Evolutionary conservation across 2,113 vertebrate species (phyloP).

Genomic region (Hyaena hyaena): DNA sequence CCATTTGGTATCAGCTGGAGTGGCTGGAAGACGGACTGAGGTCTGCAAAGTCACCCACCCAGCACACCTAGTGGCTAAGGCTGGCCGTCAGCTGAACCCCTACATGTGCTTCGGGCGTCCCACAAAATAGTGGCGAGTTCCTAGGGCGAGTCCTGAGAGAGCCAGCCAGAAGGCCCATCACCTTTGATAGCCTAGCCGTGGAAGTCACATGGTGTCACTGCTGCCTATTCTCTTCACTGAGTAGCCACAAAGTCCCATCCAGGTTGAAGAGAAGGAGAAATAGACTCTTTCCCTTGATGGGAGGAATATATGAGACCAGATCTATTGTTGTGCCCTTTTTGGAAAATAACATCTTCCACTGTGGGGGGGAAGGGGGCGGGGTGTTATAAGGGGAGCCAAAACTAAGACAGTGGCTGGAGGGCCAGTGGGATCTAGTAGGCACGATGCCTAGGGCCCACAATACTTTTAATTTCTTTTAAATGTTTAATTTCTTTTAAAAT

Average conservation of each 20-base stretch:
- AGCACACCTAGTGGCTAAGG: fast-evolving
- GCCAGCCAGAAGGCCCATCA: neutral
- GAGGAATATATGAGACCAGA: neutral
- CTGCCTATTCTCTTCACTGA: neutral
- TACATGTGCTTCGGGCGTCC: neutral
- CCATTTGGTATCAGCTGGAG: neutral
- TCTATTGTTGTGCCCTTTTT: neutral
- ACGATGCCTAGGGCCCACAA: neutral
- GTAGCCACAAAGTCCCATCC: neutral
- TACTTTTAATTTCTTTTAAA: neutral
- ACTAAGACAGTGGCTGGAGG: neutral
- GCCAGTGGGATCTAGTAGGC: neutral
- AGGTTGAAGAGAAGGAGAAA: neutral
- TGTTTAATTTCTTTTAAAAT: neutral
- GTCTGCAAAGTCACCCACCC: neutral
- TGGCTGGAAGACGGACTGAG: neutral
- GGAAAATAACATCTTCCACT: neutral
- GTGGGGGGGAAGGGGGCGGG: too few species aligned
- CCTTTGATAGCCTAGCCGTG: neutral
- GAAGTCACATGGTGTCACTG: neutral
- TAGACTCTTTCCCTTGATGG: neutral
- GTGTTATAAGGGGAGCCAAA: neutral
- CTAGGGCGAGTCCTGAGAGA: neutral
- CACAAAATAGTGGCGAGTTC: neutral
- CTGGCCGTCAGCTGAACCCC: neutral